Evolutionary conservation across 2,797 vertebrate genomes (phyloP), one percentile per base, ranked within the genome.

Genomic region (Bradypodion ventrale): DNA sequence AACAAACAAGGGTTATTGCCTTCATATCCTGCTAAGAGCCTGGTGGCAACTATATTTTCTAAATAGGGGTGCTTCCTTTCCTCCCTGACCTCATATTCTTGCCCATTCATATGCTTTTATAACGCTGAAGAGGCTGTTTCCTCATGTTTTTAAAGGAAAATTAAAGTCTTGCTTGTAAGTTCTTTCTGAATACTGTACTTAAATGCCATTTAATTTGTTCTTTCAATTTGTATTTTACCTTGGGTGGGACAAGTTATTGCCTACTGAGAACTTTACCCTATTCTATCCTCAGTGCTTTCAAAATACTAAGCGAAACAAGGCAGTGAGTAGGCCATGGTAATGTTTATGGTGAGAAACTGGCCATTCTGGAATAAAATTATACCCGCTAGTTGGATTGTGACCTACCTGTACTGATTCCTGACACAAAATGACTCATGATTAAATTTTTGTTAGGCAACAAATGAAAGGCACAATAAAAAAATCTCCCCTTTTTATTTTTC

Each of bases 131-230:
- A 60, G 49, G 4, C 35, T 32, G 35, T 68, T 73, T 60, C 42
- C 27, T 81, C 79, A 25, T 60, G 60, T 72, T 72, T 72, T 59
- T 68, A 72, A 81, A 81, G 79, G 68, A 60, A 81, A 70, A 59
- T 42, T 80, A 60, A 60, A 60, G 35, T 72, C 37, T 60, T 68
- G 32, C 44, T 79, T 72, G 42, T 69, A 60, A 32, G 52, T 72
- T 81, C 52, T 37, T 49, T 40, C 37, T 49, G 46, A 72, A 80
- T n/a, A n/a, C n/a, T n/a, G 70, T 32, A 82, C 60, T 62, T n/a
- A 73, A 82, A 62, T 62, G 29, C 29, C 40, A 73, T 15, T 62
- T 5, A 60, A 56, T 56, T 56, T 56, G 52, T 56, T 23, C 52
- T 82, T 82, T 73, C 37, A 82, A 82, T 32, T 73, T 63, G 29